phyloP scores from a whole-genome alignment of 2,888 invertebrate genomes.

The Flexamia atlantica region DNA sequence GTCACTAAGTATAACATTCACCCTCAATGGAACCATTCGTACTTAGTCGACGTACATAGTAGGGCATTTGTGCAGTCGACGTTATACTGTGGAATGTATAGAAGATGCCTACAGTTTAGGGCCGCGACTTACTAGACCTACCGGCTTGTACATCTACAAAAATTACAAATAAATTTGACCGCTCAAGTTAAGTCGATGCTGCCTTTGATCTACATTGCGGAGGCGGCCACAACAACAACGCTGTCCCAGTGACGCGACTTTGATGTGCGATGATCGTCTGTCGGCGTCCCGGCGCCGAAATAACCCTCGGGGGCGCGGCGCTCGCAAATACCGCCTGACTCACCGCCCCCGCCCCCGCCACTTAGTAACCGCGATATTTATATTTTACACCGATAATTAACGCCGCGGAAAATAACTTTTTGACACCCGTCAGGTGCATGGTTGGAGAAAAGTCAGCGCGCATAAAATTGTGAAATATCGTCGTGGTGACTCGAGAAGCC shows the following conservation, averaged over 20 bases:
- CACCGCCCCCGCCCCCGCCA: not conserved
- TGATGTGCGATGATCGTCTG: conserved; percentile 2
- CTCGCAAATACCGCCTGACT: conserved; percentile 35
- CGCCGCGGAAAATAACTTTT: not conserved
- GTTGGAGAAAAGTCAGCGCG: not conserved
- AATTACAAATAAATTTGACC: too few species aligned
- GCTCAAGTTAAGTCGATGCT: too few species aligned
- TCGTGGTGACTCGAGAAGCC: too few species aligned
- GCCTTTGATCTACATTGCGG: not conserved
- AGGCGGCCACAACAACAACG: conserved; percentile 1
- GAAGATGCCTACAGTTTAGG: too few species aligned
- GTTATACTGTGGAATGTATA: too few species aligned
- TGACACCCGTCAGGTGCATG: not conserved
- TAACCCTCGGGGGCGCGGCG: conserved; percentile 12
- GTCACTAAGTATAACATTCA: too few species aligned
- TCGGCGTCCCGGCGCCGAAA: not conserved
- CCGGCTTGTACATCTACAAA: too few species aligned
- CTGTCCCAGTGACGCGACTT: not conserved
- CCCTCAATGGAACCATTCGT: too few species aligned
- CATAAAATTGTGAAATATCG: not conserved
- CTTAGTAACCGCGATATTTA: conserved; percentile 2
- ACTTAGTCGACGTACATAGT: too few species aligned
- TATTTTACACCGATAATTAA: not conserved
- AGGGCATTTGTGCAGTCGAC: too few species aligned
- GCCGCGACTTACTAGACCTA: too few species aligned